Base-by-base conservation (phyloP, 2,888 invertebrate species). In the Gymnoscelis rufifasciata region DNA sequence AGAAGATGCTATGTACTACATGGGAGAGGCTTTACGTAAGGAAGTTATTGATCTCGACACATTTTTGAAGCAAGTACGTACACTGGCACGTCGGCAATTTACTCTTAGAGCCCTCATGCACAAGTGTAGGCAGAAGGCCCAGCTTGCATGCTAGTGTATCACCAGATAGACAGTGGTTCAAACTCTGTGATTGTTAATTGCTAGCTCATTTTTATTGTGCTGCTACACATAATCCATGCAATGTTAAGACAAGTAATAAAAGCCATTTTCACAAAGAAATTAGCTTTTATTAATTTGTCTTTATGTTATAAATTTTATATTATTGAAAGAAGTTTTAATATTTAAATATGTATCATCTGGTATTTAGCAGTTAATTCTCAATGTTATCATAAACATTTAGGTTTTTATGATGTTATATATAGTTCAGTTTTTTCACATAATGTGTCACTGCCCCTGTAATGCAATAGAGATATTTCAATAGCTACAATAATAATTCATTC, bases 1-100 rank as follows among this genome's bases (percentile, higher is more conserved):
- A 41, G 99, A 99, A 89, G 99, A 99, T 90, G 96, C 98, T 51
- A 97, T 99, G 71, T 99, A 99, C 78, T 98, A 97, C 75, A 93
- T 99, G 83, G 98, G 98, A 6, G 97, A 98, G 88, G 98, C 97
- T 7, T 82, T 99, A 51, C 91, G 97, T 54, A 93, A 95, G 62
- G 94, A 95, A 52, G 96, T 97, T 5, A 96, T 99, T 68, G 98
- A 98, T 87, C 88, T 99, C 68, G 98, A 99, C 72, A 94, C 95
- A 43, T 99, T 98, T 88, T 90, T 99, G 64, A 98, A 98, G 86
- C 96, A 98, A 90, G 97, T 99, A 1, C 93, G 99, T 55, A 94
- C 96, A 55, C 87, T 99, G 53, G 98, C 99, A 7, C 92, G 99
- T 46, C 94, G 95, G 71, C 99, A 99, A 84, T 99, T 99, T 73